Evolutionary conservation across 2,113 vertebrate genomes (phyloP).

Genomic region (Leptosomus discolor): DNA sequence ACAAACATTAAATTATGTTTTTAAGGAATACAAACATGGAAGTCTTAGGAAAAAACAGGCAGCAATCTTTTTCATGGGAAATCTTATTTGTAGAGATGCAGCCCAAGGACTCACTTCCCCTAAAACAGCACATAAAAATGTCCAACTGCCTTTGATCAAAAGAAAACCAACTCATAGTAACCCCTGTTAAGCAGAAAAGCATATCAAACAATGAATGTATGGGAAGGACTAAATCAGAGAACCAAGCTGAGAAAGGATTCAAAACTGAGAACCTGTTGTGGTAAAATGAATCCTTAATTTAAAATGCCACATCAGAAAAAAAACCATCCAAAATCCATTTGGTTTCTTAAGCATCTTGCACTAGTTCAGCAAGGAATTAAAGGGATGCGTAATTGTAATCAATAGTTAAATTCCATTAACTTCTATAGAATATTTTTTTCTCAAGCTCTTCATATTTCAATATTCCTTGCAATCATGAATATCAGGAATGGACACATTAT

Average conservation of each 20-base stretch:
- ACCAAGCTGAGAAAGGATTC: neutral
- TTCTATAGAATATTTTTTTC: neutral
- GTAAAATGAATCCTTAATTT: neutral
- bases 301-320: neutral
- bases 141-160: neutral
- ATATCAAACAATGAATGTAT: neutral
- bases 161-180: neutral
- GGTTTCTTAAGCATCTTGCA: neutral
- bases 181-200: neutral
- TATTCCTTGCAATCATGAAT: neutral
- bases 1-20: conserved; percentile 44
- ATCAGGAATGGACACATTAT: neutral
- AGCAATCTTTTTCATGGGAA: neutral
- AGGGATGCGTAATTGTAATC: neutral
- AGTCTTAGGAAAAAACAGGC: neutral
- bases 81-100: neutral
- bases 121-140: neutral
- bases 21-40: conserved; percentile 58
- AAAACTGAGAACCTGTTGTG: neutral
- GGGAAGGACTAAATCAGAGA: neutral
- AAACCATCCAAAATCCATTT: neutral
- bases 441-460: neutral
- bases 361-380: neutral
- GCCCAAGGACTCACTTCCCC: neutral
- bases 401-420: neutral